These are phyloP conservation scores for Colaptes auratus DNA, from an alignment of 2,113 vertebrate genomes.

Conservation along the genomic window DNA sequence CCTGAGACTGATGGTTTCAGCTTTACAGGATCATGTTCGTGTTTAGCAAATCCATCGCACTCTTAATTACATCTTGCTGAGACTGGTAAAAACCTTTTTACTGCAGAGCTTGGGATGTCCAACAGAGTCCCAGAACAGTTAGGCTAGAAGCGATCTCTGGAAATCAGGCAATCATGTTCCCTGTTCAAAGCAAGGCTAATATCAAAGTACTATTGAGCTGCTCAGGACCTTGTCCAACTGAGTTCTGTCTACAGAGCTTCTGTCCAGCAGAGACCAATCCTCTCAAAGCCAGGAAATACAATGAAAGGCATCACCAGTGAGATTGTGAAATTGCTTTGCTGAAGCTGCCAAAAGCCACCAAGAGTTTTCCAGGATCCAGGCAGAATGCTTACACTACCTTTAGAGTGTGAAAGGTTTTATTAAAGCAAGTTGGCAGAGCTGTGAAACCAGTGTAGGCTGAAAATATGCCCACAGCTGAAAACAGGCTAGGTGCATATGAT, in stretches of 20 bases:
- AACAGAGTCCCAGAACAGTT: background rate
- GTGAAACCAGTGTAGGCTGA: background rate
- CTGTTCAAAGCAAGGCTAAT: background rate
- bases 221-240: background rate
- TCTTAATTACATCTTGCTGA: slow-evolving; percentile 24
- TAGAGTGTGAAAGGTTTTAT: background rate
- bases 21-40: background rate
- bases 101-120: background rate
- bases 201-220: background rate
- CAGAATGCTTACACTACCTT: background rate
- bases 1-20: background rate
- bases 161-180: background rate
- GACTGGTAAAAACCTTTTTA: background rate
- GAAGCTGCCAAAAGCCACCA: background rate
- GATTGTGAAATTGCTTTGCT: background rate
- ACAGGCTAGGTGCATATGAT: background rate
- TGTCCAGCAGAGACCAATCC: background rate
- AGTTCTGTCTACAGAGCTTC: background rate
- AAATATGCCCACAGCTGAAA: background rate
- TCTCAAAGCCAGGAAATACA: background rate
- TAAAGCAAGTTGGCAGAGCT: background rate
- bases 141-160: background rate
- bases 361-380: background rate
- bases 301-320: background rate
- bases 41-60: background rate